A percentile compares a stretch with the other conserved stretches of the same genome.
Conservation (phyloP, 2,888 invertebrate species). For the Eulithis prunata region DNA sequence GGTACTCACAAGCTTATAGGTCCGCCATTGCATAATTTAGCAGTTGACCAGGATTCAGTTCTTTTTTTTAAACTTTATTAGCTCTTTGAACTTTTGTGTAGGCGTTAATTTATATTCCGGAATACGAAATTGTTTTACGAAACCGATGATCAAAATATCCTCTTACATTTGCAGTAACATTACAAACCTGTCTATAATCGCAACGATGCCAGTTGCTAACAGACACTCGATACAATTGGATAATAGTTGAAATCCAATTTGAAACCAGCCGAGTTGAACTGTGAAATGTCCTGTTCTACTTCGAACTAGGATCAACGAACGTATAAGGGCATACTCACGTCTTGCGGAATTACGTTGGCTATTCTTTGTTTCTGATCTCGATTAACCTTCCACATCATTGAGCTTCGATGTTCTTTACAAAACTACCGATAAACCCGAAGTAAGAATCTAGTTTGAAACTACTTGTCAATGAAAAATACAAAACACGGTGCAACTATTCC, state of each 20-base stretch:
- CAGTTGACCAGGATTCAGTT: no score
- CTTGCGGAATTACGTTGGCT: slow-evolving; percentile 1
- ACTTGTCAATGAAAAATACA: no score
- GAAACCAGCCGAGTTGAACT: slow-evolving; percentile 38
- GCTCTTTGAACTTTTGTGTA: background rate
- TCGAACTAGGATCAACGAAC: slow-evolving; percentile 31
- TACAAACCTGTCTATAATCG: slow-evolving; percentile 17
- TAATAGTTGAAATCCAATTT: slow-evolving; percentile 57
- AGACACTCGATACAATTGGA: slow-evolving; percentile 51
- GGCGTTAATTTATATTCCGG: background rate
- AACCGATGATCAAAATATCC: background rate
- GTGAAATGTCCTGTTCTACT: slow-evolving; percentile 25
- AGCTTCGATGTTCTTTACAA: background rate
- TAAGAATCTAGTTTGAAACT: no score
- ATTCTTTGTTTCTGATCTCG: slow-evolving; percentile 14
- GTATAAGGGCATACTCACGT: slow-evolving; percentile 18
- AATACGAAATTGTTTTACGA: background rate
- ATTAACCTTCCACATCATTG: background rate
- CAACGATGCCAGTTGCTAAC: slow-evolving; percentile 28
- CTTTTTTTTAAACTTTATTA: background rate
- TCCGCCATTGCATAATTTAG: no score
- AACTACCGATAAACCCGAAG: no score
- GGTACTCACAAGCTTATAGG: no score
- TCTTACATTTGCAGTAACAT: slow-evolving; percentile 14
- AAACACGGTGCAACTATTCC: no score